Base-by-base conservation (phyloP, 2,888 invertebrate species). In the Scrobipalpa atriplicella region DNA sequence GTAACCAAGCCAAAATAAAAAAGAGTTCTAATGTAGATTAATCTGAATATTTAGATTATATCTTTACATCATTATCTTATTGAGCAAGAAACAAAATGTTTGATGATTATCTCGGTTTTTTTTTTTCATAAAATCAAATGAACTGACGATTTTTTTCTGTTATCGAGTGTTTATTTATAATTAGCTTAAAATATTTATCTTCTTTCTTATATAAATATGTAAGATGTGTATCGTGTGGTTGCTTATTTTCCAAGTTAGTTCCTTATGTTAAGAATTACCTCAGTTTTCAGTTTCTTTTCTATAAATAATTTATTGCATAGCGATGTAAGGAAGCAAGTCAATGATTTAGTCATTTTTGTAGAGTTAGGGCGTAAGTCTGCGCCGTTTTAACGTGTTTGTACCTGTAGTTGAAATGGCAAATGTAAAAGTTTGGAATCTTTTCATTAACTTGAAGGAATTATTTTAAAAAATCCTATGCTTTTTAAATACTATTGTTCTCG, bases 311-410 rank as follows among this genome's bases (percentile, higher is more conserved):
- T 87, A 88, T 87, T 87, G 75, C 77, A 75, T 88, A 87, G 83
- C 71, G 69, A 75, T 71, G 36, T 88, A 89, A 87, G 87, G 70
- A 80, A 78, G 75, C 78, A 76, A 91, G 90, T 90, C 91, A 90
- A 83, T 80, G 82, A 79, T 84, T 82, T 90, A 91, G 91, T 91
- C 90, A 91, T 90, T 90, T 85, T 87, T 77, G 78, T 90, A 88
- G 84, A 72, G 70, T 77, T 84, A 86, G 81, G 73, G 67, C 60
- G 73, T 70, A 67, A 66, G 68, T 69, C 52, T 69, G 58, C 66
- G 52, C 18, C 60, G 11, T 58, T 73, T 71, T 54, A 70, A 65
- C 39, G 67, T 71, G 73, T 74, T 74, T 83, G 82, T 85, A 86
- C 83, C 83, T 86, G 84, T 77, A 80, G 78, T 76, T 74, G 70